These are phyloP conservation scores for Halocaridina rubra DNA, from an alignment of 2,888 invertebrate species.

Conservation along the genomic window DNA sequence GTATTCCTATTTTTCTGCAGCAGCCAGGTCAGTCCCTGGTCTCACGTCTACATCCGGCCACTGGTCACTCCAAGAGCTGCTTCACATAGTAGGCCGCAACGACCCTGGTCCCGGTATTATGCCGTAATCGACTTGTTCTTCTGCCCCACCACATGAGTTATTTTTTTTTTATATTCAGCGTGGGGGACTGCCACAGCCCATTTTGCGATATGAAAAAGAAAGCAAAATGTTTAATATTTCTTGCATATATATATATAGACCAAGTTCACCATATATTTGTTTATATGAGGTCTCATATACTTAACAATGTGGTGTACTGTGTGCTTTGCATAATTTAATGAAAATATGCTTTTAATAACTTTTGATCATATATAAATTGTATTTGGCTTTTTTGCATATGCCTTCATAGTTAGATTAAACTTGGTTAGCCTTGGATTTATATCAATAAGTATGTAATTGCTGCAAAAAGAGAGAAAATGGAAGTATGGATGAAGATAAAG, in stretches of 20 bases:
- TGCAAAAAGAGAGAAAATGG: too few species aligned
- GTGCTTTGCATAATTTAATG: neutral
- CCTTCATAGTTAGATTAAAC: too few species aligned
- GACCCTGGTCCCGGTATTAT: slow-evolving; percentile 48
- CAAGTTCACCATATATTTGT: neutral
- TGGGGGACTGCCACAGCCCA: slow-evolving; percentile 43
- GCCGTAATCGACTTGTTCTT: slow-evolving; percentile 52
- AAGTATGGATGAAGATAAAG: neutral
- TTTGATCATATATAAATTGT: too few species aligned
- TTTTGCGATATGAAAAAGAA: neutral
- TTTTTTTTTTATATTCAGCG: slow-evolving; percentile 41
- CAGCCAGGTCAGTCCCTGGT: slow-evolving; percentile 40
- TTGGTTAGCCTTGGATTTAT: too few species aligned
- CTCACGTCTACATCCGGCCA: slow-evolving; percentile 34
- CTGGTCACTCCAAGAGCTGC: slow-evolving; percentile 30
- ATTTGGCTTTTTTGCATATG: too few species aligned
- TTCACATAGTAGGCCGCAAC: slow-evolving; percentile 42
- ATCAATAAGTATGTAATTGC: too few species aligned
- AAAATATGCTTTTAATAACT: too few species aligned
- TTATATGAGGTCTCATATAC: neutral
- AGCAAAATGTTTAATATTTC: neutral
- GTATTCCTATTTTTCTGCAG: slow-evolving; percentile 52
- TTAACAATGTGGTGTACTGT: neutral
- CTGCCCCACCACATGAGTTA: slow-evolving; percentile 49
- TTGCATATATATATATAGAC: too few species aligned